These are phyloP conservation scores for Melieria picta DNA, from an alignment of 2,888 invertebrate genomes.

Conservation along the genomic window DNA sequence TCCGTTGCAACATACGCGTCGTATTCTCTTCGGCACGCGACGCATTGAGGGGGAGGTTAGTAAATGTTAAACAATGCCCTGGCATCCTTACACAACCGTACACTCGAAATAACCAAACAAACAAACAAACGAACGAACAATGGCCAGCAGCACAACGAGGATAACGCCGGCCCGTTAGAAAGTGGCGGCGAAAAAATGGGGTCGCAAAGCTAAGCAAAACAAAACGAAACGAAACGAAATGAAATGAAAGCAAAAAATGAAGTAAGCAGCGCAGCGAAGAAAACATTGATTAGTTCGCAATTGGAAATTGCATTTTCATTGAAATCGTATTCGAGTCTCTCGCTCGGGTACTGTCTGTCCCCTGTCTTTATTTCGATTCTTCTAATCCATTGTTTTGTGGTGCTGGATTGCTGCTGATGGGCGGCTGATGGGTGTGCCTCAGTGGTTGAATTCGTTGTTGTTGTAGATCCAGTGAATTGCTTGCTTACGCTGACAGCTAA, in stretches of 20 bases:
- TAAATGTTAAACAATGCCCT: constrained; percentile 22
- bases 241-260: not conserved
- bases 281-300: constrained; percentile 64
- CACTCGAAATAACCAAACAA: no score
- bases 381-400: constrained; percentile 8
- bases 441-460: constrained; percentile 1
- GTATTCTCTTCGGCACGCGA: not conserved
- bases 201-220: not conserved
- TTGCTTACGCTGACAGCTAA: constrained; percentile 41
- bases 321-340: constrained; percentile 25
- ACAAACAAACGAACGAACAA: not conserved
- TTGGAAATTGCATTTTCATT: constrained; percentile 49
- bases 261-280: not conserved
- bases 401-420: constrained; percentile 7
- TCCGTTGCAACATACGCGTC: not conserved
- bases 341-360: no score
- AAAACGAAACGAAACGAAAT: not conserved
- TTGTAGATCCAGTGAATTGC: not conserved
- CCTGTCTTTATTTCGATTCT: not conserved
- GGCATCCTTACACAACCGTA: not conserved
- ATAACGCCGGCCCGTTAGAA: constrained; percentile 6
- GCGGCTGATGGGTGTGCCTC: not conserved
- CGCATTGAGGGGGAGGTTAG: not conserved
- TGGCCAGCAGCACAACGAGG: not conserved
- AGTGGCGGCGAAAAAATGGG: not conserved